Base-by-base conservation (phyloP, 2,113 vertebrate species). In the Dromaius novaehollandiae region DNA sequence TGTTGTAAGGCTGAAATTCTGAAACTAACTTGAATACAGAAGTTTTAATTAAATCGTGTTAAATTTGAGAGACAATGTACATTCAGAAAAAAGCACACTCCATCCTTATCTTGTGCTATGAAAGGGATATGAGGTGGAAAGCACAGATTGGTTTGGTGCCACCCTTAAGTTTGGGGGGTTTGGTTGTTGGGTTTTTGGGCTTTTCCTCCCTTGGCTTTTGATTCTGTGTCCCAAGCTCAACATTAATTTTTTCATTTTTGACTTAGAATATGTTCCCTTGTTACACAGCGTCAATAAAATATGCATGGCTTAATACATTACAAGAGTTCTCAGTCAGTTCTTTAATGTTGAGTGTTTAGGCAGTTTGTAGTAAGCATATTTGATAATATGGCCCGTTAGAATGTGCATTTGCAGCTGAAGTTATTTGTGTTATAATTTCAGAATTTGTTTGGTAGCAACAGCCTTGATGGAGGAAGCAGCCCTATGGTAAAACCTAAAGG, bases 401-500 rank as follows among this genome's bases (percentile, higher is more conserved):
- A 5, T 40, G 22, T 78, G 9, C 0, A 0, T 69, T 64, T 69
- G 65, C 60, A 79, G 56, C 90, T 97, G 76, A 96, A 65, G 46
- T 70, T 90, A 70, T 85, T 76, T 51, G 38, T 66, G 7, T 95
- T 96, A 18, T 63, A 15, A 94, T 98, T 98, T 88, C 97, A 98
- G 98, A 97, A 90, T 95, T 97, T 98, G 93, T 98, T 98, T 24
- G 98, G 98, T 82, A 98, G 98, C 94, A 98, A 86, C 94, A 99
- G 98, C 69, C 98, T 98, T 8, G 99, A 99, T 83, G 99, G 98
- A 50, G 99, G 99, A 78, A 99, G 97, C 96, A 99, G 99, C 92
- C 99, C 99, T 30, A 98, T 99, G 98, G 97, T 99, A 90, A 99
- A 99, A 96, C 99, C 99, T n/a, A 99, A 99, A 97, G 99, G 99